Conservation (phyloP, 53 echinoderm and acorn worm species). For the Apostichopus leukothele region DNA sequence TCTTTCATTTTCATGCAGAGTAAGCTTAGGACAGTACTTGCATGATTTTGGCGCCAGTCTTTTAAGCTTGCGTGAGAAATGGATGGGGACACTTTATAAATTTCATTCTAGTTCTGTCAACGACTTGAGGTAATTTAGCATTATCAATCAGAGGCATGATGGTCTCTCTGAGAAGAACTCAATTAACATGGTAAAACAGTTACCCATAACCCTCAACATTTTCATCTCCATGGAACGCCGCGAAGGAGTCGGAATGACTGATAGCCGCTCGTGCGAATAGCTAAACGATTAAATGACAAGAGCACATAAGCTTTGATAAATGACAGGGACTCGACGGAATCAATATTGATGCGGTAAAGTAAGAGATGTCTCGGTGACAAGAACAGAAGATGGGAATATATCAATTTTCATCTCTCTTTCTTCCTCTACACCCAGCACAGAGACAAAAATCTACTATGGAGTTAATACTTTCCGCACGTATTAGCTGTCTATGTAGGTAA, state of each 20-base stretch:
- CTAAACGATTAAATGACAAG: constrained; percentile 46
- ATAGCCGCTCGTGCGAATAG: constrained; percentile 36
- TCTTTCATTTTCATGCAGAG: neutral
- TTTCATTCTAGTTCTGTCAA: constrained; percentile 14
- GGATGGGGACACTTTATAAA: constrained; percentile 12
- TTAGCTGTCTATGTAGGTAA: neutral
- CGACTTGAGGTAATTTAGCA: constrained; percentile 14
- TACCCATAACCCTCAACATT: constrained; percentile 36
- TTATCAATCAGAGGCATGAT: constrained; percentile 21
- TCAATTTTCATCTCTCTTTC: constrained; percentile 30
- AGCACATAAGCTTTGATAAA: constrained; percentile 45
- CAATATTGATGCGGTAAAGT: constrained; percentile 41
- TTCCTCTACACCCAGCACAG: neutral
- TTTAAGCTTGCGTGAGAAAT: constrained; percentile 6
- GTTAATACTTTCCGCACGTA: neutral
- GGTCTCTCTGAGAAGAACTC: constrained; percentile 16
- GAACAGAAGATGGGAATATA: constrained; percentile 22
- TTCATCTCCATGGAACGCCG: constrained; percentile 7
- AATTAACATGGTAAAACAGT: constrained; percentile 46
- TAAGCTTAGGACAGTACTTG: neutral
- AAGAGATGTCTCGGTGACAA: constrained; percentile 24
- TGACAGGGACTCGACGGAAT: constrained; percentile 40
- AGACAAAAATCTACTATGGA: neutral
- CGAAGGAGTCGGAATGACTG: constrained; percentile 41
- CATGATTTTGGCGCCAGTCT: constrained; percentile 3